Percentiles rank a stretch among this genome's conserved stretches.
Conservation (phyloP, 2,797 vertebrate genomes). For the Cheirogaleus major region DNA sequence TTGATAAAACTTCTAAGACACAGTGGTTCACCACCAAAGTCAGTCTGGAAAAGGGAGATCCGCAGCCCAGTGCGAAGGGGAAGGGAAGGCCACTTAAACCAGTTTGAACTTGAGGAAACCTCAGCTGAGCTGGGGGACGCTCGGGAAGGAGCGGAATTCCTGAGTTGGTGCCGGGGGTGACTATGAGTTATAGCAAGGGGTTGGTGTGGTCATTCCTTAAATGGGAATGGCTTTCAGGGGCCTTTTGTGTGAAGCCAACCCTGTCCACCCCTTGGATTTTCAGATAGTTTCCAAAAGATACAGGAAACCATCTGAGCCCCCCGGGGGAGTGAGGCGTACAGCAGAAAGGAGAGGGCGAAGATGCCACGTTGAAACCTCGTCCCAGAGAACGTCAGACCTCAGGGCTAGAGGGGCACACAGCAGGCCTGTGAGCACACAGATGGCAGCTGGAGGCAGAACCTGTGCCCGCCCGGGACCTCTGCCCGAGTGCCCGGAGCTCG, state of each 20-base stretch:
- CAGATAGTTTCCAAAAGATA: not conserved
- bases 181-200: not conserved
- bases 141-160: not conserved
- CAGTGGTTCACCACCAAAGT: slow-evolving; percentile 60
- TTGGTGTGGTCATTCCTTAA: not conserved
- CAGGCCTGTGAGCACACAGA: not conserved
- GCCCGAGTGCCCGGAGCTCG: rapidly evolving
- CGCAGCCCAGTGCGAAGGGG: slow-evolving; percentile 42
- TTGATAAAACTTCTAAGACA: slow-evolving; percentile 69
- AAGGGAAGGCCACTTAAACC: not conserved
- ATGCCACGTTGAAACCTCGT: not conserved
- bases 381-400: not conserved
- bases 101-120: not conserved
- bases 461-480: not conserved
- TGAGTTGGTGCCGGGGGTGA: not conserved
- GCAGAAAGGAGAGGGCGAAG: rapidly evolving
- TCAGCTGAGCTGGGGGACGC: not conserved
- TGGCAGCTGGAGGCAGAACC: not conserved
- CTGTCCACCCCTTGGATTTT: not conserved
- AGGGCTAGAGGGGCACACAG: too few species aligned
- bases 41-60: slow-evolving; percentile 61
- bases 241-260: not conserved
- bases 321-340: not conserved
- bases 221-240: not conserved
- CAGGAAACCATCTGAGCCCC: not conserved